These are phyloP conservation scores for Parochlus steinenii DNA, from an alignment of 2,888 invertebrate genomes.

Conservation along the genomic window DNA sequence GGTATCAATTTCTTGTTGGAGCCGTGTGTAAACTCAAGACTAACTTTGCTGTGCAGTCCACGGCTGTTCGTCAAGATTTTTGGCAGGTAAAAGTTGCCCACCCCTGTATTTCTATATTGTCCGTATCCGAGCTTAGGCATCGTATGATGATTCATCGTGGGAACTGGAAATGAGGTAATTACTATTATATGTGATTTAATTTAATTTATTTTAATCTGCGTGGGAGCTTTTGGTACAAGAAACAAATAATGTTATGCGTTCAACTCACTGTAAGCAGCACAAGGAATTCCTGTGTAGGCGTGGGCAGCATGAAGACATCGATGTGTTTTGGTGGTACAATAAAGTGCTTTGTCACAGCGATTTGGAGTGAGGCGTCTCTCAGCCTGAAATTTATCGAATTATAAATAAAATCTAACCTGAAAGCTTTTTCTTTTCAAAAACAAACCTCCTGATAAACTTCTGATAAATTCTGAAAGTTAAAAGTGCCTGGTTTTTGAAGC, in stretches of 20 bases:
- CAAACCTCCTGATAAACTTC: slow-evolving; percentile 46
- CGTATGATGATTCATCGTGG: slow-evolving; percentile 61
- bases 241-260: too few relatives aligned
- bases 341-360: slow-evolving; percentile 51
- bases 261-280: slow-evolving; percentile 76
- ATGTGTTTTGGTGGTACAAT: slow-evolving; percentile 76
- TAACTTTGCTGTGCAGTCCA: slow-evolving; percentile 35
- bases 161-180: slow-evolving; percentile 37
- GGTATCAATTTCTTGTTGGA: slow-evolving; percentile 73
- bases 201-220: neutral
- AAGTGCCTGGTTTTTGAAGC: slow-evolving; percentile 52
- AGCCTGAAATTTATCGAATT: slow-evolving; percentile 21
- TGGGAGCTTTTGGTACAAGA: neutral
- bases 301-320: slow-evolving; percentile 82
- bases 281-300: slow-evolving; percentile 78
- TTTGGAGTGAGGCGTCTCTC: slow-evolving; percentile 30
- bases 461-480: slow-evolving; percentile 43
- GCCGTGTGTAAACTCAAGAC: slow-evolving; percentile 69
- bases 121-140: slow-evolving; percentile 54
- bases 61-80: slow-evolving; percentile 36
- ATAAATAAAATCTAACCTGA: slow-evolving; percentile 13
- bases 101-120: slow-evolving; percentile 36
- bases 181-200: neutral
- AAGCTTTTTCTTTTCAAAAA: slow-evolving; percentile 28
- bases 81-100: slow-evolving; percentile 42